These are phyloP conservation scores for Troilus luridus DNA, from an alignment of 2,888 invertebrate species.

Conservation along the genomic window DNA sequence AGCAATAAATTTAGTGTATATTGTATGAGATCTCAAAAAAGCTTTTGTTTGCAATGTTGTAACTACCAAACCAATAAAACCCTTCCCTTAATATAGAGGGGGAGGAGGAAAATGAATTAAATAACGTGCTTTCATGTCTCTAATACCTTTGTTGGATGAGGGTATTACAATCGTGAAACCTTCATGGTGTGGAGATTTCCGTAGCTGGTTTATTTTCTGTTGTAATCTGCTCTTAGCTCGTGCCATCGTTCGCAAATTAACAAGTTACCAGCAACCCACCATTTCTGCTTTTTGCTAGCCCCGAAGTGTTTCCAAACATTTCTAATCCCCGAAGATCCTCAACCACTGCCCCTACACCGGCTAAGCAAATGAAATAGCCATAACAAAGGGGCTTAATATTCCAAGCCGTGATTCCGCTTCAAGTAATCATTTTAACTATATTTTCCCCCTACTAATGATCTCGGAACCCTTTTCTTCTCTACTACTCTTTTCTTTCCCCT, in stretches of 20 bases:
- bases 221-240: background rate
- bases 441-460: constrained; percentile 1
- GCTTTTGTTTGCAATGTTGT: background rate
- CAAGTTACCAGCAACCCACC: background rate
- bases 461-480: constrained; percentile 3
- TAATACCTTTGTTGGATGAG: background rate
- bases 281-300: background rate
- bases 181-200: background rate
- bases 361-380: background rate
- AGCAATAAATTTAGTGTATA: no score
- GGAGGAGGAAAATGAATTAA: background rate
- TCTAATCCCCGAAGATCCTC: background rate
- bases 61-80: background rate
- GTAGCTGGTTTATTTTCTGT: background rate
- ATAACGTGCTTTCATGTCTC: background rate
- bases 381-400: background rate
- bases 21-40: no score
- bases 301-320: background rate
- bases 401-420: background rate
- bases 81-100: background rate
- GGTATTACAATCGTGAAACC: background rate
- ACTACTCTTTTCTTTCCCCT: background rate
- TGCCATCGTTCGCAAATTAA: background rate
- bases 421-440: constrained; percentile 38
- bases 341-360: no score